A percentile compares a stretch with the other conserved stretches of the same genome.
phyloP scores from a whole-genome alignment of 2,888 invertebrate genomes.

The Hecatera dysodea region DNA sequence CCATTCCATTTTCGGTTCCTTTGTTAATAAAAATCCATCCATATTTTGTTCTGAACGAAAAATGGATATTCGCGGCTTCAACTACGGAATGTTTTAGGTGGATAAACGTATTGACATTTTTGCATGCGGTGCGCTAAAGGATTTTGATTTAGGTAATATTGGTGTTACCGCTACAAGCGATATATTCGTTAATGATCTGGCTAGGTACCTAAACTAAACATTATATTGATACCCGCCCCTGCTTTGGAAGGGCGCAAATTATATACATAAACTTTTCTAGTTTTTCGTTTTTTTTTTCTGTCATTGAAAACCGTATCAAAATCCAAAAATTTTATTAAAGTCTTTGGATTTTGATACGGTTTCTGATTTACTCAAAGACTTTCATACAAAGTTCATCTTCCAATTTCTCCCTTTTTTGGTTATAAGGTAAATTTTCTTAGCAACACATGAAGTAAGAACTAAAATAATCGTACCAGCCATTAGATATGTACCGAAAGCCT shows the following conservation, averaged over 20 bases:
- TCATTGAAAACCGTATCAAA: too few relatives aligned
- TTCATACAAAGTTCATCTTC: too few relatives aligned
- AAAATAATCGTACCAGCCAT: neutral
- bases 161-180: neutral
- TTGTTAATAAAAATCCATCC: conserved; percentile 57
- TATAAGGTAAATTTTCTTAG: too few relatives aligned
- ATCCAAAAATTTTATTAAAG: too few relatives aligned
- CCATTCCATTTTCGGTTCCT: conserved; percentile 49
- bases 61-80: neutral
- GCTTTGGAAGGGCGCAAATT: too few relatives aligned
- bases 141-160: neutral
- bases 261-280: too few relatives aligned
- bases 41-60: conserved; percentile 33
- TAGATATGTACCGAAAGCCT: neutral
- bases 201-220: neutral
- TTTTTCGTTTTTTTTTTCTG: too few relatives aligned
- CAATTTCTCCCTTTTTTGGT: too few relatives aligned
- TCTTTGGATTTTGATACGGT: too few relatives aligned
- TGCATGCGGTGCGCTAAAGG: neutral
- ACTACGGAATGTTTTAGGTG: neutral
- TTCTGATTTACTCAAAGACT: too few relatives aligned
- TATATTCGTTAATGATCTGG: neutral
- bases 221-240: too few relatives aligned
- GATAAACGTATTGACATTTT: neutral
- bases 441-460: too few relatives aligned